Conservation (phyloP, 1,140 invertebrate species). For the Ruditapes philippinarum region DNA sequence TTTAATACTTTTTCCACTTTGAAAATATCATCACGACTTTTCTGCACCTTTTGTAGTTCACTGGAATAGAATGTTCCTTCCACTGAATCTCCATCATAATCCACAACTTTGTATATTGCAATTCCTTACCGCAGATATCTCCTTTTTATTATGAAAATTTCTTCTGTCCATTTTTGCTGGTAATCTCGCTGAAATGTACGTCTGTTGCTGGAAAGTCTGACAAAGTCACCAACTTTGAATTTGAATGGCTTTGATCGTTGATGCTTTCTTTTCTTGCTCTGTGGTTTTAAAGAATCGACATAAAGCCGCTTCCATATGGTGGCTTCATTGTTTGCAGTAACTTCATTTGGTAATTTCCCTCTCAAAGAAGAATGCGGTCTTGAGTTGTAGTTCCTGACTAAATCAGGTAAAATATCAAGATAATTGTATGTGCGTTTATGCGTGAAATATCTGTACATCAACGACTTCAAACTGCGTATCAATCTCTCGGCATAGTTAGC, state of each 20-base stretch:
- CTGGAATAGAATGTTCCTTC: not conserved
- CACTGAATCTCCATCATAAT: conserved; percentile 5
- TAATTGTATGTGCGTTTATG: not conserved
- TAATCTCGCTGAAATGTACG: not conserved
- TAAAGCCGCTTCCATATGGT: too few relatives aligned
- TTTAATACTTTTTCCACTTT: conserved; percentile 11
- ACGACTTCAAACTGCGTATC: not conserved
- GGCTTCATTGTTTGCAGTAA: too few relatives aligned
- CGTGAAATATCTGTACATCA: conserved; percentile 8
- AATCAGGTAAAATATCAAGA: not conserved
- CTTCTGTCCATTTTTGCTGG: not conserved
- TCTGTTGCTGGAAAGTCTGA: not conserved
- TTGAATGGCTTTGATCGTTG: not conserved
- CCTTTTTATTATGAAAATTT: not conserved
- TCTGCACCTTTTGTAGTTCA: not conserved
- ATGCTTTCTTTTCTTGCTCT: too few relatives aligned
- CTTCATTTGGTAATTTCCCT: too few relatives aligned
- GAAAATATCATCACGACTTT: conserved; percentile 16
- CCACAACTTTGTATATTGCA: not conserved
- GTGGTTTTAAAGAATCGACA: too few relatives aligned
- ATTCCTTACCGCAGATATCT: conserved; percentile 4
- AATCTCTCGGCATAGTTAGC: conserved; percentile 2
- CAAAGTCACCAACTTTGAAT: not conserved
- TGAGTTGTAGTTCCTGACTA: not conserved
- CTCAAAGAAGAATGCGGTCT: too few relatives aligned